Conservation (phyloP, 2,113 vertebrate genomes). For the Brachypodius melanocephalos region DNA sequence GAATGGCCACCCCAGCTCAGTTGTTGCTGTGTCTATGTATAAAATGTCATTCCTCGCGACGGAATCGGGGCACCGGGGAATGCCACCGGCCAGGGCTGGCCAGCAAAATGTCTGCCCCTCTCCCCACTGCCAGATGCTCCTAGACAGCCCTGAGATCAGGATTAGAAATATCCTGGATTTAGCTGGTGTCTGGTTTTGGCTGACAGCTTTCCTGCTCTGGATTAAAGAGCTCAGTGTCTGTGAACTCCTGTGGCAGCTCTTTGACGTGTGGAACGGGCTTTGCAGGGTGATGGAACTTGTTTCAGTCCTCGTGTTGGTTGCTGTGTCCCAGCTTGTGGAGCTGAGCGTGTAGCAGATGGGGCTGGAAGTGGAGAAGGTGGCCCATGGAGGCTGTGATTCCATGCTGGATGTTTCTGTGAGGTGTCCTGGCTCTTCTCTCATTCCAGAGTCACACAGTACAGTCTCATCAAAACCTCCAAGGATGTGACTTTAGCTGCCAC, state of each 20-base stretch:
- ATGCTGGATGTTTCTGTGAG: background rate
- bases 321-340: background rate
- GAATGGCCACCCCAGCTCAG: constrained; percentile 61
- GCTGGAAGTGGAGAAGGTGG: background rate
- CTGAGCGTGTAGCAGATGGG: background rate
- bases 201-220: constrained; percentile 42
- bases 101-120: background rate
- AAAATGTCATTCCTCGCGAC: constrained; percentile 22
- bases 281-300: background rate
- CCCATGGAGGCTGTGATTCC: background rate
- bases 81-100: background rate
- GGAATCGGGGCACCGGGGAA: background rate
- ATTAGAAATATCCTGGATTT: constrained; percentile 63
- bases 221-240: constrained; percentile 42
- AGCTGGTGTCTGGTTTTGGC: constrained; percentile 47
- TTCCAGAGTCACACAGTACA: background rate
- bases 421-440: background rate
- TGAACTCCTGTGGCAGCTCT: constrained; percentile 1
- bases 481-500: background rate
- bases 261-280: background rate
- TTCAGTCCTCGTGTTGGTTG: background rate
- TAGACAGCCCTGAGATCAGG: constrained; percentile 31
- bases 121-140: constrained; percentile 32
- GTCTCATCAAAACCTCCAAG: background rate
- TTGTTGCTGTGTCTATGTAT: constrained; percentile 51